Evolutionary conservation across 2,888 invertebrate species (phyloP).

Genomic region (Ophion ellenae): DNA sequence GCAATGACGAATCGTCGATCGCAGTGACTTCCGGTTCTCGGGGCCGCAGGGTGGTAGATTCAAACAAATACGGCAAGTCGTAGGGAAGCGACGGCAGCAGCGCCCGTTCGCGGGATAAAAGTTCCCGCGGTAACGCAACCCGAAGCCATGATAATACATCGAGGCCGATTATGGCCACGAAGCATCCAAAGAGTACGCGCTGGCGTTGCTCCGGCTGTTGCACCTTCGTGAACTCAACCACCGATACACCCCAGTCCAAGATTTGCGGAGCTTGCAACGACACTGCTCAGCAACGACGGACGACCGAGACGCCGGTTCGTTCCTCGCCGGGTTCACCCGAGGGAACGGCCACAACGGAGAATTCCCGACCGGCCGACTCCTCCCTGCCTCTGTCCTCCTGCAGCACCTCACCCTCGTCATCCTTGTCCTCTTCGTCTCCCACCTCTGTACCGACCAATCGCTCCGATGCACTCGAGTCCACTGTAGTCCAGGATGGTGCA

Average conservation of each 20-base stretch:
- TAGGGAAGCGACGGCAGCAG: slow-evolving; percentile 39
- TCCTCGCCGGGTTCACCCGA: slow-evolving; percentile 26
- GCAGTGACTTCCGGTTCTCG: slow-evolving; percentile 64
- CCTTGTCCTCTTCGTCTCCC: slow-evolving; percentile 77
- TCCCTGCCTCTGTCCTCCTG: slow-evolving; percentile 64
- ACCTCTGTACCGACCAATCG: slow-evolving; percentile 78
- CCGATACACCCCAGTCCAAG: slow-evolving; percentile 19
- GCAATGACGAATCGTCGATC: slow-evolving; percentile 51
- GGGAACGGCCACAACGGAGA: slow-evolving; percentile 8
- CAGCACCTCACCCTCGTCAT: slow-evolving; percentile 80
- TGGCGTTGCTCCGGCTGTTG: slow-evolving; percentile 71
- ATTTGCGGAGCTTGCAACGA: slow-evolving; percentile 70
- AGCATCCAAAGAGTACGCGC: slow-evolving; percentile 68
- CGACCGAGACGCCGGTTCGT: slow-evolving; percentile 33
- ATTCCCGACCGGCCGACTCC: slow-evolving; percentile 85
- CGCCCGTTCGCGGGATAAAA: slow-evolving; percentile 63
- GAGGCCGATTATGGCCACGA: slow-evolving; percentile 85
- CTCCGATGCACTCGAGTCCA: slow-evolving; percentile 73
- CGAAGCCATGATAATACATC: slow-evolving; percentile 84
- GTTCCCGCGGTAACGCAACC: slow-evolving; percentile 76
- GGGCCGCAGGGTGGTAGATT: slow-evolving; percentile 60
- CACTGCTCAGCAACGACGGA: slow-evolving; percentile 14
- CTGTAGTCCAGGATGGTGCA: slow-evolving; percentile 39
- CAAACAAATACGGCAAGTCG: slow-evolving; percentile 50
- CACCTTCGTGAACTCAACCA: slow-evolving; percentile 66